Evolutionary conservation across 2,888 invertebrate species (phyloP), one percentile per base, ranked within the genome.

Genomic region (Lottia scabra): DNA sequence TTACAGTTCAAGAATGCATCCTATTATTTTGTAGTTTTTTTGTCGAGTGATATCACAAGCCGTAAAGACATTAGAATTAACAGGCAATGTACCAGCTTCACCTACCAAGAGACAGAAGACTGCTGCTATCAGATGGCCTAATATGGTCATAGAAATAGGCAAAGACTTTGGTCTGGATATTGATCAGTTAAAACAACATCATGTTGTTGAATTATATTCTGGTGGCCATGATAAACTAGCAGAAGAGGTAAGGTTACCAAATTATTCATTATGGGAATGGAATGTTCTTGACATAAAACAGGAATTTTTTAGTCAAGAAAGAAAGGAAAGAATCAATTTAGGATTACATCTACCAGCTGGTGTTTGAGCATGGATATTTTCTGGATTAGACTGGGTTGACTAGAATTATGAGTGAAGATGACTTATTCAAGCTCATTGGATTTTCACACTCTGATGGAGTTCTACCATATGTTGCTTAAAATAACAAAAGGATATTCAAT

Each of bases 161-260:
- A 92, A 93, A 38, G 92, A 94, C 69, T 96, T 97, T 95, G 92
- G 93, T 77, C 90, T 96, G 69, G 93, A 95, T 78, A 90, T 91
- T 19, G 95, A 95, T 84, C 92, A 92, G 65, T 90, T 97, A 63
- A 92, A 93, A 78, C 92, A 95, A 69, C 94, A 94, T 89, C 95
- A 96, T 92, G 94, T 95, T 75, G 91, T 91, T 84, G 92, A 92
- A 84, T 91, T 93, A 64, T 93, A 93, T 82, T 90, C 91, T 10
- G 90, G 91, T 76, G 93, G 92, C 48, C 91, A 92, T 79, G 93
- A 93, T 88, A 90, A 90, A 75, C 82, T 92, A 44, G 93, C 92
- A 56, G 92, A 92, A 85, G 93, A 93, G 90, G 93, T 93, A 80
- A 83, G 82, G 75, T 19, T 43, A n/a, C 13, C 13, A 30, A 2